phyloP scores from a whole-genome alignment of 2,888 invertebrate species.

The Hemaris fuciformis region DNA sequence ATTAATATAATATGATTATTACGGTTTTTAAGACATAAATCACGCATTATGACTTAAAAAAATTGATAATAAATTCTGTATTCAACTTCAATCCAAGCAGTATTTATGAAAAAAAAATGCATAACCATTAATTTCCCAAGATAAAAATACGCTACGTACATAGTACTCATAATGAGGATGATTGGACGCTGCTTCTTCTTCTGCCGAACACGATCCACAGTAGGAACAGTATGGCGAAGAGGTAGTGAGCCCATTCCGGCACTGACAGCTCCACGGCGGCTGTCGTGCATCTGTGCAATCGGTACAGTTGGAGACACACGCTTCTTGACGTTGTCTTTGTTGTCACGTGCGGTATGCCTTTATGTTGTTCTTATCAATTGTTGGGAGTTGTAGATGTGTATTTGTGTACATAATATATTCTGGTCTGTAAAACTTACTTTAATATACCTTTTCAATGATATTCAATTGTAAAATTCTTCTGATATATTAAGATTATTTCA shows the following conservation, averaged over 20 bases:
- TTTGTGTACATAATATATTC: too few species aligned
- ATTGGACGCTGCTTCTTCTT: slow-evolving; percentile 55
- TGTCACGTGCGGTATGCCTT: slow-evolving; percentile 51
- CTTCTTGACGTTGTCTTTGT: slow-evolving; percentile 20
- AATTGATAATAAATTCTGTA: too few species aligned
- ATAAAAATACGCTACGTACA: slow-evolving; percentile 44
- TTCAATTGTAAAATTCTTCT: too few species aligned
- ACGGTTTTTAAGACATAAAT: too few species aligned
- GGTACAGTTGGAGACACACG: slow-evolving; percentile 34
- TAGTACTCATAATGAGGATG: slow-evolving; percentile 52
- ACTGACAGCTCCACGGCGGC: slow-evolving; percentile 72
- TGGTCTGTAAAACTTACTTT: too few species aligned
- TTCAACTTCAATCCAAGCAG: too few species aligned
- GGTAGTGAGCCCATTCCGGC: slow-evolving; percentile 74
- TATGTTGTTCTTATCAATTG: neutral
- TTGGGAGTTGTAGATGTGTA: neutral
- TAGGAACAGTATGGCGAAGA: slow-evolving; percentile 66
- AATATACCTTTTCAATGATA: too few species aligned
- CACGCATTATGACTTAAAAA: too few species aligned
- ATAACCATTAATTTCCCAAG: neutral
- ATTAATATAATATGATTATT: too few species aligned
- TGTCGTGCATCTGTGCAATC: slow-evolving; percentile 69
- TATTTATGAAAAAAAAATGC: too few species aligned
- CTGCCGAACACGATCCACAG: slow-evolving; percentile 68
- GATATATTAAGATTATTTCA: too few species aligned